Base-by-base conservation (phyloP, 2,888 invertebrate genomes). In the Nemotelus pantherinus region DNA sequence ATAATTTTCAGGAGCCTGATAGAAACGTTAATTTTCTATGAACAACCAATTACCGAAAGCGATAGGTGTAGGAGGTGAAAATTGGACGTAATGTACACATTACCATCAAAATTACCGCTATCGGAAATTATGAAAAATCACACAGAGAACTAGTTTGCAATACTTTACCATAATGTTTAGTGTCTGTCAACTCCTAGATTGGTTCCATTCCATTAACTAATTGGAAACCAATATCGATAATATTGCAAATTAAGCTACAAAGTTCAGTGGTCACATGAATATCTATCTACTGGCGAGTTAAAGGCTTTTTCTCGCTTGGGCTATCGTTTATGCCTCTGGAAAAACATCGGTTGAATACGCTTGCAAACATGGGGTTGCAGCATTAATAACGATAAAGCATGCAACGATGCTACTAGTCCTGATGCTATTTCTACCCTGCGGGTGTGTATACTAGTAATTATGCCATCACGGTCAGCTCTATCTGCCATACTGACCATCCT, bases 161-260 rank as follows among this genome's bases (percentile, higher is more conserved):
- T 55, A 65, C 44, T 45, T 65, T 9, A 45, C 47, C 10, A 47
- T 55, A 70, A 55, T 55, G 70, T 53, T 70, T 53, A 53, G 55
- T 55, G 53, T 55, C 55, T 53, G 70, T 43, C 25, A 63, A 41
- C 55, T 55, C 55, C 55, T 25, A 72, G 57, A 58, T 72, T 72
- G 72, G 58, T 58, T 72, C 57, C 57, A 60, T 60, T 74, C 63
- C 74, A 74, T 74, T 74, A 74, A 41, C 63, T 74, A 74, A 74
- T 74, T 74, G 74, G 63, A 47, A 60, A 48, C 60, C 60, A 50
- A 74, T 74, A 60, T 60, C 58, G 58, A 39, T 47, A 63, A 63
- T 72, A 63, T 74, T 57, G 45, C 74, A 60, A 74, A 74, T 72
- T 58, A 45, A 60, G 60, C 72, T 50, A 63, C 25, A 74, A 60